phyloP scores from a whole-genome alignment of 2,113 vertebrate species.

The Strix aluco region DNA sequence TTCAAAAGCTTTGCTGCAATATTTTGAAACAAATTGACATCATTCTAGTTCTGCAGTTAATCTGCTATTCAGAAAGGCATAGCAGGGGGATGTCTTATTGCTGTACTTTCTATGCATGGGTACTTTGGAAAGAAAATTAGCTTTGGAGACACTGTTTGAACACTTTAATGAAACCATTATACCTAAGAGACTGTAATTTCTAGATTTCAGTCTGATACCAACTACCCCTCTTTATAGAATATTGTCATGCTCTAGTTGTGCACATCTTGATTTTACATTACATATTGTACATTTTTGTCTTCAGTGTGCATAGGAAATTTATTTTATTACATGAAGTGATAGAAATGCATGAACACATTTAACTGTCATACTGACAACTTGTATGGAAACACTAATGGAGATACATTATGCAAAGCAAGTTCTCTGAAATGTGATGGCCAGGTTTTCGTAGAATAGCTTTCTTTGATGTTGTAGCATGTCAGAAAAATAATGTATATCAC shows the following conservation, averaged over 20 bases:
- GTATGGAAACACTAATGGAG: not conserved
- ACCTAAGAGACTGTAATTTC: conserved; percentile 45
- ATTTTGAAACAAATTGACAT: conserved; percentile 76
- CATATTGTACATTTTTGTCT: not conserved
- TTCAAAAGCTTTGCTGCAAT: conserved; percentile 71
- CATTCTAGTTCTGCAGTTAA: conserved; percentile 67
- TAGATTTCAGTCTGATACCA: conserved; percentile 46
- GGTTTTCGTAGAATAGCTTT: not conserved
- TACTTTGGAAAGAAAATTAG: conserved; percentile 60
- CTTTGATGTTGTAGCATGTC: not conserved
- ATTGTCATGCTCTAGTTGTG: not conserved
- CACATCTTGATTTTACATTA: not conserved
- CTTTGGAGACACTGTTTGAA: conserved; percentile 43
- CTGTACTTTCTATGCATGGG: conserved; percentile 46
- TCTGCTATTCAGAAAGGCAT: conserved; percentile 69
- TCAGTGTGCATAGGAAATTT: not conserved
- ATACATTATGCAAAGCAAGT: not conserved
- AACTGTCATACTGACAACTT: conserved; percentile 9
- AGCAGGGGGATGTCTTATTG: conserved; percentile 61
- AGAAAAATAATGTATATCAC: not conserved
- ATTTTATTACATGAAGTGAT: not conserved
- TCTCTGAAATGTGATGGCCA: not conserved
- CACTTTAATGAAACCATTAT: conserved; percentile 63
- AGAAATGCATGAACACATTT: not conserved
- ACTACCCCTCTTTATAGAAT: not conserved